Evolutionary conservation across 2,797 vertebrate species (phyloP), one percentile per base, ranked within the genome.

Genomic region (Pterois miles): DNA sequence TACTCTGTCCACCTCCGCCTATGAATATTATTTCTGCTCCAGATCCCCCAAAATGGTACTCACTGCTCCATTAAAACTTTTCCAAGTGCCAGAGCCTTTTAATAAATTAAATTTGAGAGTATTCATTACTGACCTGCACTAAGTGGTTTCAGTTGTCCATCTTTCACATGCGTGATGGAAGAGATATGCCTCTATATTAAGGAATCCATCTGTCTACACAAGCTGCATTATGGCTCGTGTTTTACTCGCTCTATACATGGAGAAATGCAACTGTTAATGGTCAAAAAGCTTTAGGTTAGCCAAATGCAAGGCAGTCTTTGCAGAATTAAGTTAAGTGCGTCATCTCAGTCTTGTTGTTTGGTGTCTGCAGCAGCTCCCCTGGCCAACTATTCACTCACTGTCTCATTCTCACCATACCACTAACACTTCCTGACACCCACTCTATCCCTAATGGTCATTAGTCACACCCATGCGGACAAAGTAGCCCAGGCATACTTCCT

Each of bases 401-500:
- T 80, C 80, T 85, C 48, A 16, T 74, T 76, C 65, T 82, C 78
- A 57, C 77, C 69, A 68, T 63, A 57, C 69, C 74, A 27, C 54
- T 59, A 64, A 85, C 48, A 58, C 78, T 81, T 76, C 65, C 58
- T 59, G 81, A 83, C 87, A 83, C 78, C 48, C 71, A 66, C 76
- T 78, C 80, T 22, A 16, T 76, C 69, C 60, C 78, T 77, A 59
- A 83, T 76, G 74, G 81, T 82, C 83, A 91, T 92, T 91, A 89
- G 84, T 90, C 85, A 89, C 80, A 81, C 87, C 64, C 52, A 40
- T 78, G 76, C 8, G 20, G 66, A 87, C 76, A 89, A 80, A 89
- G 74, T 48, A 74, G 62, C 48, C 54, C 64, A 14, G 67, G 72
- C 40, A 60, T 73, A 86, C 76, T 79, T 84, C 80, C 80, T 78